Conservation (phyloP, 2,888 invertebrate species). For the Agrochola macilenta region DNA sequence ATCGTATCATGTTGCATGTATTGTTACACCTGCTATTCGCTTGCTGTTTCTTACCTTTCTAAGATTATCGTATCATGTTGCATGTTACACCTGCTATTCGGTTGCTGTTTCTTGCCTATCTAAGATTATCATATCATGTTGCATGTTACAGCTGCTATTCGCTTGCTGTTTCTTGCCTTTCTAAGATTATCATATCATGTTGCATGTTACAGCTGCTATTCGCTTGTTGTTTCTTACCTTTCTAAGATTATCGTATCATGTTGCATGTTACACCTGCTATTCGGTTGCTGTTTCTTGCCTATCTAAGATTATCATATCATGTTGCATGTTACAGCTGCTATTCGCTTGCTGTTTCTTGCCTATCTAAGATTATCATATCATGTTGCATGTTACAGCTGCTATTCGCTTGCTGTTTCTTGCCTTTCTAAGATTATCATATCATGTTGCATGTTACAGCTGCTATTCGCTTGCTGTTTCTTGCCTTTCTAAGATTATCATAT, state of each 20-base stretch:
- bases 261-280: neutral
- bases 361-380: slow-evolving; percentile 3
- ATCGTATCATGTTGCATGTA: no score
- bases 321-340: neutral
- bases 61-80: no score
- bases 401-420: neutral
- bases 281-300: neutral
- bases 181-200: no score
- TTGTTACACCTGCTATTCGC: neutral
- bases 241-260: no score
- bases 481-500: slow-evolving; percentile 1
- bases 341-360: neutral
- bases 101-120: neutral
- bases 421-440: slow-evolving; percentile 4
- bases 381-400: neutral
- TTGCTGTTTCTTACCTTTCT: neutral
- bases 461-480: neutral
- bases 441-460: neutral
- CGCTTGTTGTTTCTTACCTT: neutral
- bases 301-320: no score
- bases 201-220: neutral
- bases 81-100: neutral
- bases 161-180: neutral
- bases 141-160: neutral
- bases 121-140: no score